Evolutionary conservation across 2,888 invertebrate species (phyloP), one percentile per base, ranked within the genome.

Genomic region (Rapana venosa): DNA sequence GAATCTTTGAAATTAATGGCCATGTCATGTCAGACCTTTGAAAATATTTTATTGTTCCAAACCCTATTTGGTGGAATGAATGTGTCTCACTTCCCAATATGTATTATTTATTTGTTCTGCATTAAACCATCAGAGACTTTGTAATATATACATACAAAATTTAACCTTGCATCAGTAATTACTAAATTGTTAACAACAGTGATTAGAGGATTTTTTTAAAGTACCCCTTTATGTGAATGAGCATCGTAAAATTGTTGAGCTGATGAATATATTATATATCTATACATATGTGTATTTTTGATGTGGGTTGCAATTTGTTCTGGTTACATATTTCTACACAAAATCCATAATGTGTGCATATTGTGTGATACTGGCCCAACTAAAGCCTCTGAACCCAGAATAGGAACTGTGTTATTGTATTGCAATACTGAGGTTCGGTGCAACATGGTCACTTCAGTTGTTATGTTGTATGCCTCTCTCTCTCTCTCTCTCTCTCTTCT

Each of bases 221-320:
- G 74, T n/a, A 13, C 20, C 79, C 77, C 81, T 30, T 47, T 36
- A 26, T 47, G 26, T 26, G 17, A 47, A 47, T 47, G 81, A 83
- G 36, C 81, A 26, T 36, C 36, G 81, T 83, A 26, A 83, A 83
- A 36, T n/a, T 83, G 81, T 83, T 83, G 36, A 83, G 81, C 81
- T 83, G 81, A 83, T 35, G 36, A 83, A 30, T 47, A 35, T 35
- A 36, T 26, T 47, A 35, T 35, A 36, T 26, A 30, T 47, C 13
- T 35, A 36, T 26, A 47, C 47, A 47, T 47, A 47, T 47, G 81
- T 47, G 81, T 83, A 83, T 20, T 83, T 83, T 83, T 83, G 81
- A 47, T 83, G 36, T 83, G 81, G 47, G 36, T 30, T 83, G 36
- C 47, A 83, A n/a, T 47, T 26, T 22, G 47, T 83, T 83, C 36